Evolutionary conservation across 2,113 vertebrate species (phyloP), one percentile per base, ranked within the genome.

Genomic region (Ramphastos sulfuratus): DNA sequence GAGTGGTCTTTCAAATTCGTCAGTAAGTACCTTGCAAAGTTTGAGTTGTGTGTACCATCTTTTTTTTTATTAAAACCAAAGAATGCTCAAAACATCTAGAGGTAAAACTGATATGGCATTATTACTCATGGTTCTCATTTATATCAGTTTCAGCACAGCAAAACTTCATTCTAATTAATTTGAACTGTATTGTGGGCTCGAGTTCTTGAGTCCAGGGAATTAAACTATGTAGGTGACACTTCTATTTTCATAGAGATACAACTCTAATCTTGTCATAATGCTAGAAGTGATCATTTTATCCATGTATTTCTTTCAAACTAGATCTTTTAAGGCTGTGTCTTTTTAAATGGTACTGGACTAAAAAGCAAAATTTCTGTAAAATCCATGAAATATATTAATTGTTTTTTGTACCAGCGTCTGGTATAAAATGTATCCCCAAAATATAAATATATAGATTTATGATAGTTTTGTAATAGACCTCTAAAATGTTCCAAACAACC

Each of bases 331-430:
- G 17, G 2, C 37, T 82, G 6, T 3, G 3, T 78, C 23, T 65
- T 87, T 82, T 80, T 59, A 67, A 55, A 30, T 59, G 10, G 7
- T 67, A 24, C 12, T 56, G 4, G 25, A 56, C 37, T 64, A 5
- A 1, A 77, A 24, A 82, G 15, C 4, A 89, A 66, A 70, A 59
- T 85, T n/a, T 64, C 19, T 67, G 2, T 52, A 71, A 59, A 67
- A 7, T 17, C 12, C 0, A 0, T 2, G 59, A 76, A 66, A 74
- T n/a, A 20, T 3, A 17, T 6, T 39, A 4, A 15, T 46, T 37
- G n/a, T 63, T 8, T 89, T 89, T 89, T n/a, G 19, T 90, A 48
- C 7, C 8, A 74, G 5, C 6, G 83, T 90, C 65, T 84, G 19
- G 9, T 81, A 52, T 82, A 74, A 84, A 74, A 28, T 71, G 27